These are phyloP conservation scores for Stichodactyla helianthus DNA, from an alignment of 64 coral and sea anemone genomes.

Conservation along the genomic window DNA sequence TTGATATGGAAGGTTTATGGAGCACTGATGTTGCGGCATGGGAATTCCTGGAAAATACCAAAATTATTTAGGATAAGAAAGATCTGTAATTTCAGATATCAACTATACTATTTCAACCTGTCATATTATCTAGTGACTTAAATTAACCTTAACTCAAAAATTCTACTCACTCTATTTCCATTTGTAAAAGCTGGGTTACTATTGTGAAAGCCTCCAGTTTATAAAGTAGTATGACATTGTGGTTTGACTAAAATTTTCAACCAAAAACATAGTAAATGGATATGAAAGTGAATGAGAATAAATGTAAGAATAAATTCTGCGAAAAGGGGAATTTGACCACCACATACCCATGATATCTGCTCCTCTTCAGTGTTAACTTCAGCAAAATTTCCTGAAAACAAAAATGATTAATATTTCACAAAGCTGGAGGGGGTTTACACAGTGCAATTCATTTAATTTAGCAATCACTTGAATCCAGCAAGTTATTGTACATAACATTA, in stretches of 20 bases:
- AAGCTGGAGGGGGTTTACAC: too few relatives aligned
- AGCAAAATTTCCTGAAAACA: slow-evolving; percentile 73
- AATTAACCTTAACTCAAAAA: background rate
- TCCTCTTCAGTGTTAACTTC: slow-evolving; percentile 75
- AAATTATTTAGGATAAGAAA: background rate
- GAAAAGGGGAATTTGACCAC: background rate
- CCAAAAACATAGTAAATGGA: too few relatives aligned
- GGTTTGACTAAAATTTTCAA: slow-evolving; percentile 44
- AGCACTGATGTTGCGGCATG: slow-evolving; percentile 70
- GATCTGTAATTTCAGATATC: background rate
- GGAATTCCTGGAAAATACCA: slow-evolving; percentile 40
- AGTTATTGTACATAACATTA: too few relatives aligned
- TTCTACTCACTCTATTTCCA: slow-evolving; percentile 89
- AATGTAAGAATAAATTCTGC: too few relatives aligned
- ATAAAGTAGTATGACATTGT: slow-evolving; percentile 93
- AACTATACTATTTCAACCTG: too few relatives aligned
- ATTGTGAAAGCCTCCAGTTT: slow-evolving; percentile 67
- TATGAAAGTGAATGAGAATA: too few relatives aligned
- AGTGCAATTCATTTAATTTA: too few relatives aligned
- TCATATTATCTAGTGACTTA: too few relatives aligned
- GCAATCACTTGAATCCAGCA: too few relatives aligned
- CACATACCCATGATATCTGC: slow-evolving; percentile 64
- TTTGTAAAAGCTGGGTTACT: slow-evolving; percentile 83
- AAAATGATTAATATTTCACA: background rate
- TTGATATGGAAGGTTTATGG: slow-evolving; percentile 88